These are phyloP conservation scores for Tuta absoluta DNA, from an alignment of 2,888 invertebrate species.

Conservation along the genomic window DNA sequence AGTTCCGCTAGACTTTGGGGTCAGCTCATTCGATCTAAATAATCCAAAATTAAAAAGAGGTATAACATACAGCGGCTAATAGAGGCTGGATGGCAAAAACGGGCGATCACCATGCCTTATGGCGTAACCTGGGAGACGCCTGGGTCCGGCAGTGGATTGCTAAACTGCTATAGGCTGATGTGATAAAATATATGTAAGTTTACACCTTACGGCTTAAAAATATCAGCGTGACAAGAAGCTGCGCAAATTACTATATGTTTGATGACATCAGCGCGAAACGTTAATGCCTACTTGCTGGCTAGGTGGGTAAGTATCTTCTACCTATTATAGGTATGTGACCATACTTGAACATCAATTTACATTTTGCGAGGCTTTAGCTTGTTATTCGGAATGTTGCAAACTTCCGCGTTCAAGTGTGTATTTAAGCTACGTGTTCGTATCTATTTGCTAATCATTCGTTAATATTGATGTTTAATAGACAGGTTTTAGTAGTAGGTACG, in stretches of 20 bases:
- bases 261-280: constrained; percentile 1
- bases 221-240: background rate
- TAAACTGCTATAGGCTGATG: no score
- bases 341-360: constrained; percentile 26
- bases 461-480: background rate
- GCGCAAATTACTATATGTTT: background rate
- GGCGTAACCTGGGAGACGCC: no score
- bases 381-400: background rate
- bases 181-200: background rate
- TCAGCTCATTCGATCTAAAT: no score
- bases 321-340: constrained; percentile 1
- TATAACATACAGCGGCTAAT: no score
- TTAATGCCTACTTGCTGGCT: no score
- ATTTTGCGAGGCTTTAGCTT: constrained; percentile 15
- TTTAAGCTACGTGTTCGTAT: constrained; percentile 7
- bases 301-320: background rate
- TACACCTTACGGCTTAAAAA: background rate
- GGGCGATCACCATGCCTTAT: no score
- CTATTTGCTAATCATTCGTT: background rate
- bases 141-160: no score
- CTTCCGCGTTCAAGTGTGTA: constrained; percentile 15
- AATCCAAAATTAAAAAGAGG: no score
- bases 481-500: background rate
- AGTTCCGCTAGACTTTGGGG: no score
- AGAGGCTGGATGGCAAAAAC: no score